Evolutionary conservation across 2,888 invertebrate genomes (phyloP).

Genomic region (Lissocephala sabroskyi): DNA sequence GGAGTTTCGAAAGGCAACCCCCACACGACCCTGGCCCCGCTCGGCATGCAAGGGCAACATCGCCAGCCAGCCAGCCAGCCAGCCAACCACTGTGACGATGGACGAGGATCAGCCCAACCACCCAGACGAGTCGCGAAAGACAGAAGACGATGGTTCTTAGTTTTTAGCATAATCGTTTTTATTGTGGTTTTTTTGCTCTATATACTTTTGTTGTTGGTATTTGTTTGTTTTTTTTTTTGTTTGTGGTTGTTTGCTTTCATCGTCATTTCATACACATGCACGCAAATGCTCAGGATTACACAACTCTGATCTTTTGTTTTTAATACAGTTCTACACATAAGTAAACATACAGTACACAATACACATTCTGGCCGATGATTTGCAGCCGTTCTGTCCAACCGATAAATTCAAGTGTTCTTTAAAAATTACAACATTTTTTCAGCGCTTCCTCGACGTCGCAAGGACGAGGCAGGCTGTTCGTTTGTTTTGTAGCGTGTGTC

Average conservation of each 20-base stretch:
- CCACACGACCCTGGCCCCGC: slow-evolving; percentile 20
- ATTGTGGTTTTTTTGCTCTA: slow-evolving; percentile 43
- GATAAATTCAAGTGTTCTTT: too few relatives aligned
- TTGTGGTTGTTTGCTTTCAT: slow-evolving; percentile 32
- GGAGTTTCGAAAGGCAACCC: slow-evolving; percentile 27
- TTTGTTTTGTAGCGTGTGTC: too few relatives aligned
- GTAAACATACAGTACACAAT: slow-evolving; percentile 3
- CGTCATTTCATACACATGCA: slow-evolving; percentile 11
- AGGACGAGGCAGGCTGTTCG: too few relatives aligned
- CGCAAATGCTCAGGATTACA: slow-evolving; percentile 3
- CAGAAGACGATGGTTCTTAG: neutral
- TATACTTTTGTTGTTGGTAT: slow-evolving; percentile 21
- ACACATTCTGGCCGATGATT: too few relatives aligned
- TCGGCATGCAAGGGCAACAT: slow-evolving; percentile 19
- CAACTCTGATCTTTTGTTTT: neutral
- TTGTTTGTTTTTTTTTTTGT: slow-evolving; percentile 19
- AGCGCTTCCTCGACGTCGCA: too few relatives aligned
- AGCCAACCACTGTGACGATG: slow-evolving; percentile 23
- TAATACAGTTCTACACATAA: neutral
- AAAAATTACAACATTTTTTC: too few relatives aligned
- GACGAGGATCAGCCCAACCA: slow-evolving; percentile 14
- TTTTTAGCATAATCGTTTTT: slow-evolving; percentile 44
- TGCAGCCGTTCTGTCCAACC: too few relatives aligned
- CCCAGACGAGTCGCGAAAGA: neutral
- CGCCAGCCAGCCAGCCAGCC: neutral